Percentiles rank a stretch among this genome's conserved stretches.
Conservation (phyloP, 1,140 invertebrate species). For the Papilio xuthus region DNA sequence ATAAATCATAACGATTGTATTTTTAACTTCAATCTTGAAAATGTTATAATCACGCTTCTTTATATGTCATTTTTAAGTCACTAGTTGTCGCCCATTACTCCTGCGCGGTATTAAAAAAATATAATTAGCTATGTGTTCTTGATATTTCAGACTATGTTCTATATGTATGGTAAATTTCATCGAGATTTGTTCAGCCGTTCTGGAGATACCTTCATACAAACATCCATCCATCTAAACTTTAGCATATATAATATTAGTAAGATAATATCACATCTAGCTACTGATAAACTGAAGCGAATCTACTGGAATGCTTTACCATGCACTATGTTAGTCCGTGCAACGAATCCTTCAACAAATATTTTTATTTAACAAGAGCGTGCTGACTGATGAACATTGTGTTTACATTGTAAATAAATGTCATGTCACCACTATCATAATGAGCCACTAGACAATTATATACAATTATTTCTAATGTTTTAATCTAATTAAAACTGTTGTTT, state of each 20-base stretch:
- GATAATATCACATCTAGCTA: not conserved
- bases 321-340: not conserved
- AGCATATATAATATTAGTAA: too few species aligned
- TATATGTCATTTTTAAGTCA: too few species aligned
- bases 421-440: not conserved
- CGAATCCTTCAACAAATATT: not conserved
- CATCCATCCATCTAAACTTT: too few species aligned
- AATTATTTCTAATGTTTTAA: not conserved
- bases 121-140: too few species aligned
- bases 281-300: not conserved
- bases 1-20: slow-evolving; percentile 3
- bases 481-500: not conserved
- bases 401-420: slow-evolving; percentile 8
- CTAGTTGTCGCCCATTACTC: too few species aligned
- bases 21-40: not conserved
- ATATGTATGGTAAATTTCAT: too few species aligned
- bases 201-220: too few species aligned
- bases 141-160: too few species aligned
- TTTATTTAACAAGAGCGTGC: not conserved
- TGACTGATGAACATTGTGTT: not conserved
- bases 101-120: too few species aligned
- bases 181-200: too few species aligned
- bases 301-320: not conserved
- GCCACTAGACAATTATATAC: not conserved
- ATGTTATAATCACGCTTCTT: not conserved